Evolutionary conservation across 1,140 invertebrate species (phyloP).

Genomic region (Popillia japonica): DNA sequence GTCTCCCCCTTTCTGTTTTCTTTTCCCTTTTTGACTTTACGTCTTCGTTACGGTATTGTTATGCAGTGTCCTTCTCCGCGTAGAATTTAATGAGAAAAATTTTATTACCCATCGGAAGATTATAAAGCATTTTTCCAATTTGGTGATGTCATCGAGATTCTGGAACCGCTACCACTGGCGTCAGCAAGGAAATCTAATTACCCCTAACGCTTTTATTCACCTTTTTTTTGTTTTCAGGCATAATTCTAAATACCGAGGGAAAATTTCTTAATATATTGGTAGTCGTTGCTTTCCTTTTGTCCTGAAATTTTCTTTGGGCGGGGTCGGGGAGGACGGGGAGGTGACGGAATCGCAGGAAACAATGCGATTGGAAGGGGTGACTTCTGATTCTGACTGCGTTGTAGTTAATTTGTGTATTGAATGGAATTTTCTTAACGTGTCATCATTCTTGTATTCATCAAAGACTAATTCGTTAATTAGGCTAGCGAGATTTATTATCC

Average conservation of each 20-base stretch:
- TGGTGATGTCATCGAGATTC: constrained; percentile 19
- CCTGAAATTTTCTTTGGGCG: not conserved
- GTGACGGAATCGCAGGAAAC: too few species aligned
- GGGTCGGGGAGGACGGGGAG: too few species aligned
- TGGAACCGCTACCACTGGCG: not conserved
- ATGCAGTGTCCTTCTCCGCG: not conserved
- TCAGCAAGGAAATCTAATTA: constrained; percentile 25
- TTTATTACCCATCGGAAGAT: constrained; percentile 34
- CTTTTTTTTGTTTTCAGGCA: not conserved
- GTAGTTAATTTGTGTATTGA: not conserved
- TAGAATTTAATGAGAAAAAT: constrained; percentile 38
- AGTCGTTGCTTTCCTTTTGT: too few species aligned
- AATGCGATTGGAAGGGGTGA: not conserved
- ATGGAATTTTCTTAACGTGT: too few species aligned
- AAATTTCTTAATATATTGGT: not conserved
- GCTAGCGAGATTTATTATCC: too few species aligned
- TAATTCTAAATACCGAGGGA: not conserved
- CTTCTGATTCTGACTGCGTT: not conserved
- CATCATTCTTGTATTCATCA: too few species aligned
- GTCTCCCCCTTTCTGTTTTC: not conserved
- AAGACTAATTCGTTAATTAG: too few species aligned
- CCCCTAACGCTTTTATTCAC: constrained; percentile 27
- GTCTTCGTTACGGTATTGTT: constrained; percentile 10
- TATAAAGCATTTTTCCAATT: constrained; percentile 33
- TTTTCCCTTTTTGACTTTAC: not conserved